Conservation (phyloP, 1,140 invertebrate species). For the Anastrepha ludens region DNA sequence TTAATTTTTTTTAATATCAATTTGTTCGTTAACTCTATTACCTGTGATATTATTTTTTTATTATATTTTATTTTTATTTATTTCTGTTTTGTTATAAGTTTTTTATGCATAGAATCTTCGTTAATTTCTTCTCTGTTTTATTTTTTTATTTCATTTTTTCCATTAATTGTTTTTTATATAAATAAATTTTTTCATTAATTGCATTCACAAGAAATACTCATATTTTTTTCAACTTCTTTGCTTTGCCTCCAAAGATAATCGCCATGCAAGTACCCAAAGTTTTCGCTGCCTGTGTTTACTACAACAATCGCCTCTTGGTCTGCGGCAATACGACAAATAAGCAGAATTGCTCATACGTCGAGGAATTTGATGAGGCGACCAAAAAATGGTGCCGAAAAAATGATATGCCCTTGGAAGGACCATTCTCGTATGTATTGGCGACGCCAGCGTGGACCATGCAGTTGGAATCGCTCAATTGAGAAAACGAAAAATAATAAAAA, state of each 20-base stretch:
- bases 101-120: neutral
- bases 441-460: neutral
- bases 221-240: neutral
- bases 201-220: neutral
- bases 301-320: neutral
- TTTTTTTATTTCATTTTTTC: neutral
- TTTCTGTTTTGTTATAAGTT: neutral
- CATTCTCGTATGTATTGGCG: neutral
- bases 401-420: neutral
- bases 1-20: too few relatives aligned
- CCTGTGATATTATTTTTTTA: neutral
- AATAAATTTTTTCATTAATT: neutral
- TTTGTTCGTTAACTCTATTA: too few relatives aligned
- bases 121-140: neutral
- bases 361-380: slow-evolving; percentile 9
- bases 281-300: neutral
- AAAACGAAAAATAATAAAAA: neutral
- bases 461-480: neutral
- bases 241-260: neutral
- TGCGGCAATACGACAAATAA: neutral
- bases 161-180: too few relatives aligned
- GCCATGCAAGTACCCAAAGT: neutral
- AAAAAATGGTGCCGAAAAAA: neutral
- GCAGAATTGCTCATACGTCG: neutral
- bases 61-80: neutral